Evolutionary conservation across 1,140 invertebrate species (phyloP).

Genomic region (Dreissena polymorpha): DNA sequence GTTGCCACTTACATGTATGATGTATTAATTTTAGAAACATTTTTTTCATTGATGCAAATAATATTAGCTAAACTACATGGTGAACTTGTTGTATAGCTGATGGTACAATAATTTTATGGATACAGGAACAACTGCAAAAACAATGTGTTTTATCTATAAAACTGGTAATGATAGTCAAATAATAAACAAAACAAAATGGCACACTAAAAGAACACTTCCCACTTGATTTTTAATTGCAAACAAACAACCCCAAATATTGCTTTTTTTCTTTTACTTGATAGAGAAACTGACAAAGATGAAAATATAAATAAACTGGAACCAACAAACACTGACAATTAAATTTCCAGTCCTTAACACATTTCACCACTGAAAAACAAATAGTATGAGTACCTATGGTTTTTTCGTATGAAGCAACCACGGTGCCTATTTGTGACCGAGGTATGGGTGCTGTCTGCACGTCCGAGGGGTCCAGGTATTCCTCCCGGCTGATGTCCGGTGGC

Average conservation of each 20-base stretch:
- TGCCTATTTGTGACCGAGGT: constrained; percentile 73
- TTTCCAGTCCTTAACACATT: too few relatives aligned
- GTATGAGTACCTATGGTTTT: constrained; percentile 76
- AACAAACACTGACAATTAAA: too few relatives aligned
- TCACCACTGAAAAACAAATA: too few relatives aligned
- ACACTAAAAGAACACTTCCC: too few relatives aligned
- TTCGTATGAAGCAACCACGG: constrained; percentile 76
- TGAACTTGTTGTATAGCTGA: not conserved
- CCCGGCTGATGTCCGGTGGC: constrained; percentile 71
- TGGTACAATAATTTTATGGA: not conserved
- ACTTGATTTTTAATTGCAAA: too few relatives aligned
- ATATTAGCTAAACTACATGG: not conserved
- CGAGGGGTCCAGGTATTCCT: constrained; percentile 66
- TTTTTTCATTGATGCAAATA: not conserved
- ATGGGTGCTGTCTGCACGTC: constrained; percentile 74
- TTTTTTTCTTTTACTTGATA: too few relatives aligned
- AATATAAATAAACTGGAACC: too few relatives aligned
- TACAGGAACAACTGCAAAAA: not conserved
- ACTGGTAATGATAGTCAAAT: too few relatives aligned
- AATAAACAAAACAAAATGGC: too few relatives aligned
- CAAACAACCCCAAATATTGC: too few relatives aligned
- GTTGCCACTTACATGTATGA: not conserved
- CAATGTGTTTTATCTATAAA: not conserved
- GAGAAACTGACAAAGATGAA: too few relatives aligned
- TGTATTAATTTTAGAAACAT: not conserved